Base-by-base conservation (phyloP, 2,797 vertebrate species). In the Ptychadena robeensis region DNA sequence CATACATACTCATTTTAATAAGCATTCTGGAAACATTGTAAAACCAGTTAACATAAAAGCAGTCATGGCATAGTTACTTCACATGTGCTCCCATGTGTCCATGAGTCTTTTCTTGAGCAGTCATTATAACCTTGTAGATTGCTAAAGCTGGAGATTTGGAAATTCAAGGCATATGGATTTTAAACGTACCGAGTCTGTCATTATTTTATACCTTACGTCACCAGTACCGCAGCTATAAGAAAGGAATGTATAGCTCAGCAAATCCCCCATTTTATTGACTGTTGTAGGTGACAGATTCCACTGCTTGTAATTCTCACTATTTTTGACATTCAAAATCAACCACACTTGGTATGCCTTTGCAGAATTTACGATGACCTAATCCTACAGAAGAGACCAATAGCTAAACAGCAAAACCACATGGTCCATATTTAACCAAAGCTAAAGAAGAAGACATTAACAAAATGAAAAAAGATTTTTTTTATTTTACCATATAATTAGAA, bases 11-110 rank as follows among this genome's bases (percentile, higher is more conserved):
- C 70, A 70, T 65, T 25, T 80, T 77, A 80, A 83, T 65, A 82
- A 57, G 6, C 74, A 76, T 44, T 66, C 38, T 85, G 80, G 75
- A 67, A 78, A 73, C 66, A 61, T 34, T 82, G 82, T 85, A 83
- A 85, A 83, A 86, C 72, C 72, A 84, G 31, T 76, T 65, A 72
- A 6, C 32, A 30, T 86, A 72, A 79, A 79, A 83, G 32, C 18
- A 76, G 9, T 37, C 30, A 65, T 14, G 10, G 32, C 59, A 73
- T 40, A 35, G 63, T 59, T 63, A 70, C 73, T 27, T 73, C 65
- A 73, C 63, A 68, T 75, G 68, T 6, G 28, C 30, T 48, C 32
- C 82, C 61, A 68, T 59, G 48, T 9, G 8, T 57, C 57, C 15
- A 27, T 15, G 76, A 14, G 73, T 25, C 48, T 72, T 44, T 48